These are phyloP conservation scores for Pempheris klunzingeri DNA, from an alignment of 2,797 vertebrate species.

Conservation along the genomic window DNA sequence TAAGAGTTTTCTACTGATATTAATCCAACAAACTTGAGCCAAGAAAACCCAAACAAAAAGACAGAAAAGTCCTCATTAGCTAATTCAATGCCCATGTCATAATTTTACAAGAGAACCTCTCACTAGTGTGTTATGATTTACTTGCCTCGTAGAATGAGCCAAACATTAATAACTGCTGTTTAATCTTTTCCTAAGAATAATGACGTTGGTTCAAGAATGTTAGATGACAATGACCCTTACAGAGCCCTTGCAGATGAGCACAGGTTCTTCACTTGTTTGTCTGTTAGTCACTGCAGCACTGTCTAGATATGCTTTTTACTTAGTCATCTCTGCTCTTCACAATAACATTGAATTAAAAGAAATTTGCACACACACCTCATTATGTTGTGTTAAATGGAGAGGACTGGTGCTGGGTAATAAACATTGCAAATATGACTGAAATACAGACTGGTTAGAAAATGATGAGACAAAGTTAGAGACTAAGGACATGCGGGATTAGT, in stretches of 20 bases:
- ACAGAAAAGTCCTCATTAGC: not conserved
- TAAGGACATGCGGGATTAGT: constrained; percentile 31
- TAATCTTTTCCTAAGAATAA: constrained; percentile 6
- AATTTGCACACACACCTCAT: constrained; percentile 5
- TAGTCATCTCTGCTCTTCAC: constrained; percentile 17
- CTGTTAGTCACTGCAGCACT: constrained; percentile 20
- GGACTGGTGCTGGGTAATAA: constrained; percentile 11
- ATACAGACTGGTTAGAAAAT: constrained; percentile 31
- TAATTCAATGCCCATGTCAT: constrained; percentile 33
- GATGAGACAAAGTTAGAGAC: constrained; percentile 24
- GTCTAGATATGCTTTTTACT: constrained; percentile 18
- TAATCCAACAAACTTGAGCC: constrained; percentile 24
- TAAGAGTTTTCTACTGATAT: constrained; percentile 1
- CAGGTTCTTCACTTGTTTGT: constrained; percentile 26
- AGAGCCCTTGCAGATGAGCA: not conserved
- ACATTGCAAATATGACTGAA: constrained; percentile 36
- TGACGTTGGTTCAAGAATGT: constrained; percentile 11
- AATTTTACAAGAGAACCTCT: constrained; percentile 20
- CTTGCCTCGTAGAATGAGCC: constrained; percentile 5
- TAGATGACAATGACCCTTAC: constrained; percentile 18
- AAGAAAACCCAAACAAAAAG: not conserved
- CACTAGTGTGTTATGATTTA: constrained; percentile 15
- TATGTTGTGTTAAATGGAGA: constrained; percentile 24
- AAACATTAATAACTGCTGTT: constrained; percentile 25
- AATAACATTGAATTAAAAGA: constrained; percentile 15